These are phyloP conservation scores for Andrena chrysosceles DNA, from an alignment of 2,888 invertebrate genomes.

Conservation along the genomic window DNA sequence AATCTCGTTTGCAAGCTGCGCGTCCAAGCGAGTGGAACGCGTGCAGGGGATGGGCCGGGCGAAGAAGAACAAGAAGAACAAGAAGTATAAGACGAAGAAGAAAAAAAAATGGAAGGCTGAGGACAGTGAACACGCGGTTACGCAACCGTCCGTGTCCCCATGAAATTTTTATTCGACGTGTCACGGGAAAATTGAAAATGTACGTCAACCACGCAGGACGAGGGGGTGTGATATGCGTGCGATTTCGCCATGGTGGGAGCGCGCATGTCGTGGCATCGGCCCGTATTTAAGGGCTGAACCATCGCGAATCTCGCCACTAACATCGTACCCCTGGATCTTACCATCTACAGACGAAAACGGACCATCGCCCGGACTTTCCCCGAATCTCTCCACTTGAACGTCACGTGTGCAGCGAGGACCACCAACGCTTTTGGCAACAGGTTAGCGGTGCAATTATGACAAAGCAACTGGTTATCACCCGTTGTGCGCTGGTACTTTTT, in stretches of 20 bases:
- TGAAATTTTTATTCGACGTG: constrained; percentile 60
- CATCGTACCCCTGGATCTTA: constrained; percentile 54
- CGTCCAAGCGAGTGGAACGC: not conserved
- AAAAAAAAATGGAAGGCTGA: too few relatives aligned
- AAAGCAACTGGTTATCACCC: too few relatives aligned
- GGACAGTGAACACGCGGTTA: constrained; percentile 18
- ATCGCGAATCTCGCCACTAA: constrained; percentile 79
- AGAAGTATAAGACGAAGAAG: not conserved
- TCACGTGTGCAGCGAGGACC: not conserved
- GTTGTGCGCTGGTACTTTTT: too few relatives aligned
- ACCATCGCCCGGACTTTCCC: not conserved
- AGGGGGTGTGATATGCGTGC: constrained; percentile 52
- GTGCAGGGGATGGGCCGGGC: not conserved
- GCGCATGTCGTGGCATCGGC: constrained; percentile 79
- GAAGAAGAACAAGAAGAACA: not conserved
- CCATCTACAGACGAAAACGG: not conserved
- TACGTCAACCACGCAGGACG: constrained; percentile 48
- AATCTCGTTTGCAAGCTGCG: constrained; percentile 35
- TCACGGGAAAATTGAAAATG: constrained; percentile 68
- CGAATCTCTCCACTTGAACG: not conserved
- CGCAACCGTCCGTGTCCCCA: constrained; percentile 38
- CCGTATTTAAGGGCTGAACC: constrained; percentile 83
- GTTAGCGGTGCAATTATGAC: too few relatives aligned
- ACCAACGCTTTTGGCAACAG: too few relatives aligned
- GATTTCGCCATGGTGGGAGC: constrained; percentile 72